Evolutionary conservation across 2,113 vertebrate genomes (phyloP).

Genomic region (Puntigrus tetrazona): DNA sequence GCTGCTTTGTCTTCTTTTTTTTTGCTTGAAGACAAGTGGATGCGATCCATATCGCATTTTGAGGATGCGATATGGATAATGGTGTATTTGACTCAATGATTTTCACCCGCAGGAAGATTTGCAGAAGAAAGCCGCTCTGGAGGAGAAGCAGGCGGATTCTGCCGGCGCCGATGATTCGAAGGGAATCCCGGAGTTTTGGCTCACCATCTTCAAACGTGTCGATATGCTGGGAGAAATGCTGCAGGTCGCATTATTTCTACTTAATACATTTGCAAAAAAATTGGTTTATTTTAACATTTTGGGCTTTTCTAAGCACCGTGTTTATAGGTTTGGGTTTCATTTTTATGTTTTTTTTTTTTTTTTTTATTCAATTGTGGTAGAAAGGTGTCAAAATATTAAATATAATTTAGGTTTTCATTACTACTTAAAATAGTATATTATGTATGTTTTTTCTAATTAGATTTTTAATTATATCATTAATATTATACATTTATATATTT

Average conservation of each 20-base stretch:
- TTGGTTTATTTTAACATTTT: no score
- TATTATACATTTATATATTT: no score
- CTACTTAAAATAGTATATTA: no score
- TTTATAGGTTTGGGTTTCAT: neutral
- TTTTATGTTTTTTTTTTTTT: neutral
- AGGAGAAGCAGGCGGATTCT: slow-evolving; percentile 81
- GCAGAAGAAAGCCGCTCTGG: slow-evolving; percentile 86
- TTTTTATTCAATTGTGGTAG: neutral
- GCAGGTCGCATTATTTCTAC: slow-evolving; percentile 70
- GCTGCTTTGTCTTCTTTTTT: no score
- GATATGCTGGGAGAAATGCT: slow-evolving; percentile 96
- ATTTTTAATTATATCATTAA: no score
- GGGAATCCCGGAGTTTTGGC: slow-evolving; percentile 98
- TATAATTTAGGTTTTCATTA: neutral
- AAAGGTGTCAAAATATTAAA: neutral
- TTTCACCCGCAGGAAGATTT: slow-evolving; percentile 79
- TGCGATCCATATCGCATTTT: no score
- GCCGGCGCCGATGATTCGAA: slow-evolving; percentile 79
- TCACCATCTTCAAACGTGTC: slow-evolving; percentile 95
- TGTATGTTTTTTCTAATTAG: no score
- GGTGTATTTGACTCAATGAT: no score
- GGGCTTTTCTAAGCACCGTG: no score
- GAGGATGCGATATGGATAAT: no score
- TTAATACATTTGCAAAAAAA: neutral
- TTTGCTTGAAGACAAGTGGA: no score